Percentiles rank a stretch among this genome's conserved stretches.
Conservation (phyloP, 2,113 vertebrate genomes). For the cat (Felis catus) region F.catus_Fca126_mat1.0 CM031416.1:40423001-40423500, state of each 20-base stretch:
- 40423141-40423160: neutral
- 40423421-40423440: neutral
- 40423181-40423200: neutral
- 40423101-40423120: rapidly evolving
- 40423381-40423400: constrained; percentile 23
- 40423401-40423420: neutral
- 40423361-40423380: neutral
- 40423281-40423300: neutral
- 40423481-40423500: neutral
- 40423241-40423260: neutral
- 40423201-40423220: neutral
- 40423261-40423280: neutral
- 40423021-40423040: neutral
- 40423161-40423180: neutral
- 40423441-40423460: rapidly evolving
- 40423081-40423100: neutral
- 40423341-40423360: neutral
- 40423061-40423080: neutral
- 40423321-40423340: neutral
- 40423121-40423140: neutral
- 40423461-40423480: neutral
- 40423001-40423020: constrained; percentile 57
- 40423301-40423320: no score
- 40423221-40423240: neutral
- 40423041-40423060: neutral